A percentile compares a stretch with the other conserved stretches of the same genome.
These are phyloP conservation scores for Keiferia lycopersicella DNA, from an alignment of 2,888 invertebrate genomes.

Conservation along the genomic window DNA sequence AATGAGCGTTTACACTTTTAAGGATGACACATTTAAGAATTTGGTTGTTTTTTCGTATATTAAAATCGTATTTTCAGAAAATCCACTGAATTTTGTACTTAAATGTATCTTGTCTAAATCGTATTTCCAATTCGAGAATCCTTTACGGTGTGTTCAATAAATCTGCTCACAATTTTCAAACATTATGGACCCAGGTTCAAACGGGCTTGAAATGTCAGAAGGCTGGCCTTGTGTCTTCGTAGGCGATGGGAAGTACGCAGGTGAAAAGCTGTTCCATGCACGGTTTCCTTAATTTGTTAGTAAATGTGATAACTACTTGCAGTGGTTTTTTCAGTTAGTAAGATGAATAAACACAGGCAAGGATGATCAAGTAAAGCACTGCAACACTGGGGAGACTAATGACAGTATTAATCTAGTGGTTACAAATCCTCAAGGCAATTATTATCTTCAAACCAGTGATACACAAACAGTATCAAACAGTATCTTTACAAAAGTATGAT, in stretches of 20 bases:
- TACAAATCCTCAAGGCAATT: constrained; percentile 77
- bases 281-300: constrained; percentile 62
- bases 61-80: constrained; percentile 10
- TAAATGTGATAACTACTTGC: constrained; percentile 69
- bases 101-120: background rate
- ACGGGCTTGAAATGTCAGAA: constrained; percentile 41
- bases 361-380: constrained; percentile 82
- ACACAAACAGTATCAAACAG: constrained; percentile 70
- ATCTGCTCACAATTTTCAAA: background rate
- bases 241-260: constrained; percentile 44
- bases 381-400: constrained; percentile 77
- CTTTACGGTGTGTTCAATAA: background rate
- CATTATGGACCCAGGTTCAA: constrained; percentile 44
- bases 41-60: no score
- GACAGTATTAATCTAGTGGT: constrained; percentile 76
- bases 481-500: constrained; percentile 79
- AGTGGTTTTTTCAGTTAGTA: constrained; percentile 72
- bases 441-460: constrained; percentile 79
- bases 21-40: constrained; percentile 24
- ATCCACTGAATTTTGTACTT: background rate
- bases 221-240: constrained; percentile 26
- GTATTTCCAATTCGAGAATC: background rate
- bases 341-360: constrained; percentile 81
- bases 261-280: constrained; percentile 73
- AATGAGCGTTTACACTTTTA: constrained; percentile 31